Evolutionary conservation across 2,113 vertebrate genomes (phyloP), one percentile per base, ranked within the genome.

Genomic region (Tenebrosternarchus preto): DNA sequence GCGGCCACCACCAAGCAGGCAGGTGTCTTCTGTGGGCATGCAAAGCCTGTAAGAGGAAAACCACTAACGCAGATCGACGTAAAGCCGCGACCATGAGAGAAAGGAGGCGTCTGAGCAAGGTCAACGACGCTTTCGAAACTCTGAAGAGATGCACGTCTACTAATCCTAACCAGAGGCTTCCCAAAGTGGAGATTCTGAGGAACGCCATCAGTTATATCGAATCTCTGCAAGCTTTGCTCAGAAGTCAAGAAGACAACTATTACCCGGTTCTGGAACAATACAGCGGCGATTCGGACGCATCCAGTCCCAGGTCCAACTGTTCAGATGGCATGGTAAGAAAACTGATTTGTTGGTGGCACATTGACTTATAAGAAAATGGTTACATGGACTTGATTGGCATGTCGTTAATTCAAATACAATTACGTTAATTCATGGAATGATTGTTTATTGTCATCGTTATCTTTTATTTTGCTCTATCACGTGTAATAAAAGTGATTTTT

Each of bases 181-280:
- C 98, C 84, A 99, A 99, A 72, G 98, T 99, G 89, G 98, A 99
- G 92, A 99, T 99, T 89, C 94, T 99, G 82, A 94, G 98, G 85
- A 99, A 99, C 12, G 98, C 98, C 88, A 99, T 99, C 90, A 95
- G 96, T 84, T 99, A 99, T 88, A 99, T 99, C 24, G 96, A 99
- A 90, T 96, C 97, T 64, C 93, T 99, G 79, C 98, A 99, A 91
- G 92, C 96, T 0, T 93, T 99, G 85, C 94, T 99, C 74, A 92
- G 97, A 4, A 94, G 95, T 11, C 96, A 97, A 85, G 97, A 98
- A 77, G 92, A 97, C 1, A 76, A 88, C 83, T 95, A 93, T 78
- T 96, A 94, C 91, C 95, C 91, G 0, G 94, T 90, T 39, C 89
- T 94, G 91, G 97, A 99, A 85, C 96, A 95, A 85, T 98, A 98